Evolutionary conservation across 1,140 invertebrate species (phyloP).

Genomic region (Papilio polyxenes): DNA sequence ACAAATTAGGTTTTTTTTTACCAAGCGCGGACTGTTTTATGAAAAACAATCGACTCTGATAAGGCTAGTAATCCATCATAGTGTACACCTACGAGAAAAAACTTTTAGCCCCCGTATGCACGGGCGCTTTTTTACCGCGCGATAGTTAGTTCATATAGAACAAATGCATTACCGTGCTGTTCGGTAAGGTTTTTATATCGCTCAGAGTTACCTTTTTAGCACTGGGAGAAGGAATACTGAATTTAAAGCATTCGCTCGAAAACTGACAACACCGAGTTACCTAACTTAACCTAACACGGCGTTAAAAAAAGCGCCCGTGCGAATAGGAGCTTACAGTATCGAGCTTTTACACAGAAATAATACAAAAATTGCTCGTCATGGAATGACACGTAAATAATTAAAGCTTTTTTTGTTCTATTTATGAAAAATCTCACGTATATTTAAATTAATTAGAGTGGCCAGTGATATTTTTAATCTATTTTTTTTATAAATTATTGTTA

Average conservation of each 20-base stretch:
- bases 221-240: too few species aligned
- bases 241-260: too few species aligned
- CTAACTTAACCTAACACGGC: too few species aligned
- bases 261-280: too few species aligned
- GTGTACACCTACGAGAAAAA: conserved; percentile 30
- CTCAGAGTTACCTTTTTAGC: too few species aligned
- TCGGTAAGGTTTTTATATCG: too few species aligned
- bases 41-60: conserved; percentile 66
- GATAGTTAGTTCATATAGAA: too few species aligned
- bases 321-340: background rate
- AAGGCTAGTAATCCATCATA: conserved; percentile 64
- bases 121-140: too few species aligned
- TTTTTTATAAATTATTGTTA: background rate
- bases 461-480: background rate
- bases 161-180: too few species aligned
- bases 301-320: too few species aligned
- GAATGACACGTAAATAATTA: conserved; percentile 15
- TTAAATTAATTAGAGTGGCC: background rate
- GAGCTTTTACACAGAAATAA: conserved; percentile 3
- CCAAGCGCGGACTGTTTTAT: conserved; percentile 49
- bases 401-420: background rate
- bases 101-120: background rate
- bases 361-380: conserved; percentile 12
- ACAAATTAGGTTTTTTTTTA: conserved; percentile 63
- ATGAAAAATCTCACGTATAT: background rate